Base-by-base conservation (phyloP, 2,797 vertebrate species). In the Myoxocephalus aenaeus region DNA sequence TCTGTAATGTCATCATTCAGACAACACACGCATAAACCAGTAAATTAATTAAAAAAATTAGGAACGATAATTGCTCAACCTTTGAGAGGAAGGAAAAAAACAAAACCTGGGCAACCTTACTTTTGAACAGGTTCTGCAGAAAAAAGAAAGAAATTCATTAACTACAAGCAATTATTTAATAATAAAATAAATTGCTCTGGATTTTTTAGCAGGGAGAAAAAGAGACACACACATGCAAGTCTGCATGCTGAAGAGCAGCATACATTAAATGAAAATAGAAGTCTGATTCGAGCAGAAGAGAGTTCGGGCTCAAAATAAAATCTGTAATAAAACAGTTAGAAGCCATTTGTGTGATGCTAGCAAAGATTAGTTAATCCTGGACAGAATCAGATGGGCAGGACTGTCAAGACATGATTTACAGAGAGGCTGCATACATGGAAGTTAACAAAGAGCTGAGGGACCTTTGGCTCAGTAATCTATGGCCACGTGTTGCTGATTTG, bases 341-440 rank as follows among this genome's bases (percentile, higher is more conserved):
- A 25, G 2, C n/a, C 56, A 66, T 69, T 27, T 56, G 64, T 56
- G 64, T 70, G 38, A 36, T 50, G n/a, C 3, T 20, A 27, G 44
- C 11, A 67, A 6, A 67, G 50, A 32, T 80, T 40, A 61, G 65
- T 68, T 40, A 6, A 20, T 29, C 36, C 7, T 56, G 9, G 36
- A 62, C 34, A 5, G 13, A 59, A 40, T 44, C 51, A 64, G 25
- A 72, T 25, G 42, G 32, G 32, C 34, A 57, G 50, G 40, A 40
- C 38, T 62, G 54, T 6, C 11, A 25, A 25, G 42, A 58, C 40
- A 42, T 76, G 44, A 65, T 17, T 64, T 64, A 64, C n/a, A 64
- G 62, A 63, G 22, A 17, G 15, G 22, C 22, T 53, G 76, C 27
- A 42, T 22, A 32, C 29, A 57, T 40, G 29, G 13, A 58, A 3